Evolutionary conservation across 2,888 invertebrate species (phyloP).

Genomic region (Ochropleura leucogaster): DNA sequence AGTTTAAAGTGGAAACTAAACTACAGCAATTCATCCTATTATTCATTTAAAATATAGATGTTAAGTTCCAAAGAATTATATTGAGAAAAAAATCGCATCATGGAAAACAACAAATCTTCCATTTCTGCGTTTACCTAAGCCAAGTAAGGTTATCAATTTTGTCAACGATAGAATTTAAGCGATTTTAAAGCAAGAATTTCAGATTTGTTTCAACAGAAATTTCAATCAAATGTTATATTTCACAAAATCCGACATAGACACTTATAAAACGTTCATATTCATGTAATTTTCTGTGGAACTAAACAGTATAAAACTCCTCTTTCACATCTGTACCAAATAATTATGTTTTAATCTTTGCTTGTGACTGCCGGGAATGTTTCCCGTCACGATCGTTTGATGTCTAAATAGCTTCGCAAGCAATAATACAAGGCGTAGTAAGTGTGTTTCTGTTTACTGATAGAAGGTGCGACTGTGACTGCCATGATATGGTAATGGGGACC

Average conservation of each 20-base stretch:
- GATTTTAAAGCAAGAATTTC: not conserved
- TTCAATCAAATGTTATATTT: no score
- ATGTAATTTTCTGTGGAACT: no score
- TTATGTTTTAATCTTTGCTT: conserved; percentile 32
- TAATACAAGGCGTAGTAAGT: conserved; percentile 30
- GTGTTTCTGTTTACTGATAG: conserved; percentile 28
- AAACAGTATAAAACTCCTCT: no score
- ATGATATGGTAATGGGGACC: not conserved
- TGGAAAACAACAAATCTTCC: not conserved
- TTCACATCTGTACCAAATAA: not conserved
- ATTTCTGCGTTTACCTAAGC: not conserved
- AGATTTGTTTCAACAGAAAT: not conserved
- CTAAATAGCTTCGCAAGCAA: conserved; percentile 42
- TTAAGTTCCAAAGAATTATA: not conserved
- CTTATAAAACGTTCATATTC: no score
- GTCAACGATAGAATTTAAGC: not conserved
- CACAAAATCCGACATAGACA: no score
- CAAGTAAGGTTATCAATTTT: not conserved
- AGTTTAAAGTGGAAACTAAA: not conserved
- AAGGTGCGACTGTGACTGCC: not conserved
- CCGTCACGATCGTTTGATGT: conserved; percentile 35
- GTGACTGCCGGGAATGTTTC: conserved; percentile 22
- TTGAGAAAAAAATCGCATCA: not conserved
- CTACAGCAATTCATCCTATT: not conserved
- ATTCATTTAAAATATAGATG: no score